A percentile compares a stretch with the other conserved stretches of the same genome.
phyloP scores from a whole-genome alignment of 2,888 invertebrate species.

The Scaptomyza caliginosa region DNA sequence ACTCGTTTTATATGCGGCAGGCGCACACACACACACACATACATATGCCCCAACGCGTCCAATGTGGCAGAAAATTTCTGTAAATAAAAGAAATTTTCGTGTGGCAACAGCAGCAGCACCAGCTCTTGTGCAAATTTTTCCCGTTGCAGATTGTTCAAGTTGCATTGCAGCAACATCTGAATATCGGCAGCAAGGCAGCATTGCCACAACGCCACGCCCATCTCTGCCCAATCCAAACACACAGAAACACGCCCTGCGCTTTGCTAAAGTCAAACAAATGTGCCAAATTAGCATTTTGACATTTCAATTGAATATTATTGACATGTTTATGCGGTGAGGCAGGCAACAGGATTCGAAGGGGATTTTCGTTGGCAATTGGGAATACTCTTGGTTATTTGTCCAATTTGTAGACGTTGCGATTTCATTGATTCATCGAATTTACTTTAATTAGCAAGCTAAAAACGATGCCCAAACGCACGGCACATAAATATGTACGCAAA shows the following conservation, averaged over 20 bases:
- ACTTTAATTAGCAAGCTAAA: constrained; percentile 70
- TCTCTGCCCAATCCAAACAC: background rate
- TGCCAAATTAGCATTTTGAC: constrained; percentile 76
- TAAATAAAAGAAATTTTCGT: constrained; percentile 57
- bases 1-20: background rate
- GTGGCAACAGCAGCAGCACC: background rate
- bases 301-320: constrained; percentile 75
- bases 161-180: constrained; percentile 36
- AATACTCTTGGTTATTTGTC: constrained; percentile 21
- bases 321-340: constrained; percentile 56
- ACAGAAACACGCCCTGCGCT: background rate
- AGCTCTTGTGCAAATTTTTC: constrained; percentile 25
- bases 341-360: background rate
- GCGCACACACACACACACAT: constrained; percentile 3
- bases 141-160: constrained; percentile 47
- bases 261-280: constrained; percentile 63
- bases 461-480: constrained; percentile 23
- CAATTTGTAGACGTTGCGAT: constrained; percentile 31
- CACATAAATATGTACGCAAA: constrained; percentile 5
- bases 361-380: background rate
- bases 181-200: constrained; percentile 17
- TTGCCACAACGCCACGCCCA: background rate
- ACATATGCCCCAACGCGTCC: constrained; percentile 3
- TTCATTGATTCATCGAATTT: constrained; percentile 67
- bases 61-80: constrained; percentile 50